A percentile compares a stretch with the other conserved stretches of the same genome.
phyloP scores from a whole-genome alignment of 1,140 invertebrate species.

The Dysdera silvatica region DNA sequence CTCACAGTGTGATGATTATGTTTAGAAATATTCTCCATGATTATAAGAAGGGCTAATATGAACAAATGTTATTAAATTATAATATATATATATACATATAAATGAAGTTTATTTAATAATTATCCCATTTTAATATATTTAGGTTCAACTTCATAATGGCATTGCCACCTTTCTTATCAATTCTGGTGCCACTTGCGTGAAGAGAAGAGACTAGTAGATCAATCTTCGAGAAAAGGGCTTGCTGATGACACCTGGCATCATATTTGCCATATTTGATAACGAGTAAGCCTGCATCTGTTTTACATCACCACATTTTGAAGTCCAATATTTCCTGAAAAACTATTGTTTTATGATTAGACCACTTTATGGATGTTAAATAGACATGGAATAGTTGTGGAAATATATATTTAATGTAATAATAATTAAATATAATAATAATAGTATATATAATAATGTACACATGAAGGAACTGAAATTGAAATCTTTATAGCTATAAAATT shows the following conservation, averaged over 20 bases:
- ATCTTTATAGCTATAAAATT: not conserved
- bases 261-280: constrained; percentile 21
- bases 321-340: no score
- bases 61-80: no score
- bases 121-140: not conserved
- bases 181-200: constrained; percentile 4
- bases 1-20: not conserved
- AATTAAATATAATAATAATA: no score
- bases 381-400: no score
- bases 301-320: no score
- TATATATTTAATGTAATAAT: no score
- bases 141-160: constrained; percentile 23
- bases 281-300: constrained; percentile 16
- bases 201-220: constrained; percentile 18
- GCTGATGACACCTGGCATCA: constrained; percentile 29
- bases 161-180: constrained; percentile 19
- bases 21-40: no score
- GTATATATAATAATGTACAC: not conserved
- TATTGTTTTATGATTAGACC: no score
- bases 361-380: no score
- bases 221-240: constrained; percentile 19
- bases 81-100: no score
- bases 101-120: not conserved
- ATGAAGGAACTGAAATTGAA: not conserved
- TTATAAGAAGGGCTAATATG: no score